Conservation (phyloP, 2,888 invertebrate genomes). For the Platycheirus rosarum region DNA sequence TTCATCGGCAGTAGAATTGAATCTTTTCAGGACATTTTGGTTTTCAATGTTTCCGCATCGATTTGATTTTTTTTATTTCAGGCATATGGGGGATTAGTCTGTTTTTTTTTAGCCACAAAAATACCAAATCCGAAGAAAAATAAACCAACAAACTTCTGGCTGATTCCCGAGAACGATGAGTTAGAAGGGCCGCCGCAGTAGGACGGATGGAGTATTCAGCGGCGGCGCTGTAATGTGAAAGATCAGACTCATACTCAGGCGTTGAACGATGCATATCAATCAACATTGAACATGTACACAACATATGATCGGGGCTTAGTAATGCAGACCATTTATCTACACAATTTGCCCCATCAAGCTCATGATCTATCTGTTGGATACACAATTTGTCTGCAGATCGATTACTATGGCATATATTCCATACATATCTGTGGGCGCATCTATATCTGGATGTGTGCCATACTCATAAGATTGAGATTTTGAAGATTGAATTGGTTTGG, state of each 20-base stretch:
- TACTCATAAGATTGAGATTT: too few species aligned
- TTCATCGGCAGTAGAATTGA: slow-evolving; percentile 39
- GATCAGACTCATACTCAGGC: slow-evolving; percentile 37
- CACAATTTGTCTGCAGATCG: slow-evolving; percentile 52
- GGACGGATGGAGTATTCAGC: too few species aligned
- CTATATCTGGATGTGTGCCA: too few species aligned
- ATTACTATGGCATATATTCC: slow-evolving; percentile 37
- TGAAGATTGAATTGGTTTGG: too few species aligned
- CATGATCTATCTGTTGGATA: slow-evolving; percentile 58
- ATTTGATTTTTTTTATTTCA: not conserved
- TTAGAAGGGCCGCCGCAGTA: slow-evolving; percentile 4
- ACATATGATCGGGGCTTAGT: slow-evolving; percentile 63
- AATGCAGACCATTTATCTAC: slow-evolving; percentile 53
- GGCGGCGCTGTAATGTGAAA: slow-evolving; percentile 13
- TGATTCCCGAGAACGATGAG: slow-evolving; percentile 38
- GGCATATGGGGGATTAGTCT: slow-evolving; percentile 1
- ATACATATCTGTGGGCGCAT: slow-evolving; percentile 10
- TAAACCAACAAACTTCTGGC: slow-evolving; percentile 52
- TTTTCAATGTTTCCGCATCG: slow-evolving; percentile 36
- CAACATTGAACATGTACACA: slow-evolving; percentile 64
- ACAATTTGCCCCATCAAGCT: slow-evolving; percentile 43
- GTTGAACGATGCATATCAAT: slow-evolving; percentile 69
- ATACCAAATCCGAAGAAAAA: slow-evolving; percentile 64
- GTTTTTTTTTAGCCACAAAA: slow-evolving; percentile 46
- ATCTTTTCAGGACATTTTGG: slow-evolving; percentile 58